These are phyloP conservation scores for Pemphigus obesinymphae DNA, from an alignment of 1,140 invertebrate genomes.

Conservation along the genomic window DNA sequence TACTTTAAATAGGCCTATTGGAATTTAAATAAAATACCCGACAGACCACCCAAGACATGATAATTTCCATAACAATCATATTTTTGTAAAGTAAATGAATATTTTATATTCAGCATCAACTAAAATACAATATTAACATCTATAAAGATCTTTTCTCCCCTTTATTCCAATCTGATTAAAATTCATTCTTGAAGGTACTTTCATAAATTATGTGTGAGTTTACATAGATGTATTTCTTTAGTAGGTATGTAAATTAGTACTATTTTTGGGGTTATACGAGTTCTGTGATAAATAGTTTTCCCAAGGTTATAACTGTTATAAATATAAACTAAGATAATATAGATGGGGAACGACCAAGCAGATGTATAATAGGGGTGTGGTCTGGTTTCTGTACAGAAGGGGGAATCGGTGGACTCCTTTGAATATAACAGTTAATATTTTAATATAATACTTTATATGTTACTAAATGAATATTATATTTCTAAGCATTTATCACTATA, in stretches of 20 bases:
- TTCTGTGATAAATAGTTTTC: neutral
- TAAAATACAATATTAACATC: neutral
- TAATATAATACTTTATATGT: too few species aligned
- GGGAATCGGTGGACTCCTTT: too few species aligned
- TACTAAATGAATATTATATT: too few species aligned
- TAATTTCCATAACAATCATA: constrained; percentile 30
- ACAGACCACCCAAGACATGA: neutral
- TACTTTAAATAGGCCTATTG: neutral
- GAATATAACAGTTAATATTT: too few species aligned
- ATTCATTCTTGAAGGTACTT: neutral
- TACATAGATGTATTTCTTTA: neutral
- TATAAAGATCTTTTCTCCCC: neutral
- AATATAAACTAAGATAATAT: too few species aligned
- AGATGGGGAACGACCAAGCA: too few species aligned
- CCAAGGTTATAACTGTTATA: neutral
- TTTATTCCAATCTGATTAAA: constrained; percentile 16
- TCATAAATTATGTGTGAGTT: neutral
- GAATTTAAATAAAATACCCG: neutral
- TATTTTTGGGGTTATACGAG: neutral
- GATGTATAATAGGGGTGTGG: too few species aligned
- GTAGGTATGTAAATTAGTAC: constrained; percentile 28
- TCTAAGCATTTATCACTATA: too few species aligned
- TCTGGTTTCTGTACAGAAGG: too few species aligned
- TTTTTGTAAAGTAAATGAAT: neutral
- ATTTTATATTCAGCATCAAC: neutral